Percentiles rank a stretch among this genome's conserved stretches.
Conservation (phyloP, 2,797 vertebrate genomes). For the Eulemur rubriventer region DNA sequence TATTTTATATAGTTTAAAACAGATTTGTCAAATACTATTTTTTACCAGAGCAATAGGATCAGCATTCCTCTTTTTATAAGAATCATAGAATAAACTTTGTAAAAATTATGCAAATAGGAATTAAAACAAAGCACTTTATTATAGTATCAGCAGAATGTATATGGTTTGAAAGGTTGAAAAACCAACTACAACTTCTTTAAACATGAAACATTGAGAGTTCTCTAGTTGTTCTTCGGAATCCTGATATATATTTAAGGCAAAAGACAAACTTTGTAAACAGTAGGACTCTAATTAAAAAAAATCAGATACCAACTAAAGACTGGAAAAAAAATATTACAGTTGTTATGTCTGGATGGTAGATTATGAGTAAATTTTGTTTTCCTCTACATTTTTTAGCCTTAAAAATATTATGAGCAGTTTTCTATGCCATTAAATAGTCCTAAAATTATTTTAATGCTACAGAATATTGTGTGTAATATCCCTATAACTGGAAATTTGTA, state of each 20-base stretch:
- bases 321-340: background rate
- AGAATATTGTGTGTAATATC: background rate
- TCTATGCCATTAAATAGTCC: background rate
- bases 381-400: background rate
- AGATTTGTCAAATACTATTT: background rate
- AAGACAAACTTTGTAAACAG: background rate
- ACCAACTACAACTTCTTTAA: background rate
- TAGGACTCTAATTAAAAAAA: background rate
- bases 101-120: background rate
- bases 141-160: background rate
- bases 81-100: background rate
- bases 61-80: slow-evolving; percentile 29
- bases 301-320: background rate
- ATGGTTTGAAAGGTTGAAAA: background rate
- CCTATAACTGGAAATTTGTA: background rate
- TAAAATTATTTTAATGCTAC: slow-evolving; percentile 5
- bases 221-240: background rate
- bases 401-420: slow-evolving; percentile 1
- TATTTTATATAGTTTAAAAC: background rate
- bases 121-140: background rate
- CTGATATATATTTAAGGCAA: background rate
- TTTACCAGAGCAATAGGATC: background rate
- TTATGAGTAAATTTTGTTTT: background rate
- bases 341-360: background rate
- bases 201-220: background rate